Percentiles rank a stretch among this genome's conserved stretches.
Evolutionary conservation across 2,888 invertebrate species (phyloP).

Genomic region (Dexiosoma caninum): DNA sequence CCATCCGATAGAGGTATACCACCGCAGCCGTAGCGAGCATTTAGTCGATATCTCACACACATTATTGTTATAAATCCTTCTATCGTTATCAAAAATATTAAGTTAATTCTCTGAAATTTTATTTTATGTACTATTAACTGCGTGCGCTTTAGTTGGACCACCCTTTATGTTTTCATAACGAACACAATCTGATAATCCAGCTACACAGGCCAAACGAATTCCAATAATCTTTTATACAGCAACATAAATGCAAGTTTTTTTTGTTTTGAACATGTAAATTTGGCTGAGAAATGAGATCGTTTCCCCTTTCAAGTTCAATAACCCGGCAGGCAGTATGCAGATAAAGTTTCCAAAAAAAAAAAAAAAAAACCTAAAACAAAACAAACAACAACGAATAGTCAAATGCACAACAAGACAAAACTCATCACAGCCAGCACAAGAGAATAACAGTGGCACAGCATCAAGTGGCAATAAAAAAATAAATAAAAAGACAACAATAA

Average conservation of each 20-base stretch:
- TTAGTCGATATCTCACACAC: no score
- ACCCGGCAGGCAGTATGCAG: conserved; percentile 20
- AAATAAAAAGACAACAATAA: not conserved
- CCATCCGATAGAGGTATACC: no score
- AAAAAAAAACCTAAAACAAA: not conserved
- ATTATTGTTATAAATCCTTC: no score
- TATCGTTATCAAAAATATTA: no score
- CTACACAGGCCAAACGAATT: not conserved
- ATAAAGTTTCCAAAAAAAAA: conserved; percentile 27
- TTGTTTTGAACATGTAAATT: conserved; percentile 13
- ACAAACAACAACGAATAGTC: no score
- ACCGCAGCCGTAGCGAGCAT: no score
- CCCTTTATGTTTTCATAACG: no score
- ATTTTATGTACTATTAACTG: no score
- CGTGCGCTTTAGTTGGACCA: no score
- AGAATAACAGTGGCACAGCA: conserved; percentile 23
- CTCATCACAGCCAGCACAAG: not conserved
- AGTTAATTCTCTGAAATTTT: no score
- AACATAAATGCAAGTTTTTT: not conserved
- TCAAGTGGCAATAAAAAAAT: conserved; percentile 48
- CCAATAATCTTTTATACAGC: not conserved
- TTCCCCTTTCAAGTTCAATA: conserved; percentile 57
- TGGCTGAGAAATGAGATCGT: conserved; percentile 46
- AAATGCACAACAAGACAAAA: conserved; percentile 5
- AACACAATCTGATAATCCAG: no score